Evolutionary conservation across 2,113 vertebrate genomes (phyloP), one percentile per base, ranked within the genome.

Genomic region (Drymodes brunneopygia): DNA sequence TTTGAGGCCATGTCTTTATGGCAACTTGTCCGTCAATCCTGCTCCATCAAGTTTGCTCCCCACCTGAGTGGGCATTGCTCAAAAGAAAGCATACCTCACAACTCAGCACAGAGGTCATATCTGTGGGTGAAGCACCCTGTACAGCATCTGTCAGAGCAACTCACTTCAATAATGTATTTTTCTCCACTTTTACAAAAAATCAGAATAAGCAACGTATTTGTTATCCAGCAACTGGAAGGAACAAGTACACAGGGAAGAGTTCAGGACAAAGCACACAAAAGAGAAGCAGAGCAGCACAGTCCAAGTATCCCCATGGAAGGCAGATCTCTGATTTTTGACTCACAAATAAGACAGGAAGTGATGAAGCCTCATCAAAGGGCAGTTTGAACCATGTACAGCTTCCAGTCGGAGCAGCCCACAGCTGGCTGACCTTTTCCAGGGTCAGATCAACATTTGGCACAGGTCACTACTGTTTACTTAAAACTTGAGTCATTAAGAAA

Each of bases 401-500:
- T 91, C 72, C 57, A 78, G 57, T 74, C 6, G 1, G 15, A 81
- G 38, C 66, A 81, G 50, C 35, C 45, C 72, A 78, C 70, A 77
- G 80, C 58, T 58, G 54, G 38, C 33, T 9, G 4, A 51, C 38
- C 45, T 61, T 79, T 85, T 78, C 62, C 83, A 92, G 57, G 23
- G 79, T 67, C 81, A 75, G 81, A 84, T 91, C 91, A 48, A 79
- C 89, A 89, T 71, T 79, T 92, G 84, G 81, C 45, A 12, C 35
- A 84, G 33, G 25, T 23, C n/a, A 50, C 61, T 83, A 45, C 24
- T 33, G 3, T 75, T 75, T 58, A 25, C 50, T 91, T 94, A 89
- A 69, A 87, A 57, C 77, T 65, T 6, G 7, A 90, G 62, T 82
- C 42, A 50, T 73, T 90, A 91, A 85, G 44, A 77, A 85, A 85